Base-by-base conservation (phyloP, 2,113 vertebrate genomes). In the Poicephalus gulielmi region DNA sequence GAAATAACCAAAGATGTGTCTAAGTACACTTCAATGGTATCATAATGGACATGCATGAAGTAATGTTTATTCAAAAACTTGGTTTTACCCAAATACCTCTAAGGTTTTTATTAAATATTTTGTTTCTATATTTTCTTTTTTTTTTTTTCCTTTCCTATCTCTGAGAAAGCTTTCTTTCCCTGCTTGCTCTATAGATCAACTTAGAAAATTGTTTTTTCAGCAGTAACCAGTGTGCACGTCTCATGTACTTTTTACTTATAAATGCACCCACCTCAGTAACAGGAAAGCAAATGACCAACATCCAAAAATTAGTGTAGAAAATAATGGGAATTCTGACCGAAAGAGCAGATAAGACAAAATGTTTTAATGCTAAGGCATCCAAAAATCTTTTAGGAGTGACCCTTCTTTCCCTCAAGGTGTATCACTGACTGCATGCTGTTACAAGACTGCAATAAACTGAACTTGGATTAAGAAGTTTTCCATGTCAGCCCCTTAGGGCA, bases 391-490 rank as follows among this genome's bases (percentile, higher is more conserved):
- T 74, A 86, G 12, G 70, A 68, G 35, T 67, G 14, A 10, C 13
- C 7, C 18, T 28, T 83, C 62, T 90, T 94, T 90, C 46, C 60
- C 25, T 90, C 63, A 81, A 41, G 84, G 43, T 52, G 15, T 78
- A 83, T 92, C 86, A 66, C 81, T 91, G 96, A 62, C 43, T 97
- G 74, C 30, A 90, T 93, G 92, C 95, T 97, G 44, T 96, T 98
- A 92, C 88, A 96, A 96, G 73, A 96, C 46, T 95, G 82, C 86
- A 97, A 95, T 97, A 97, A 97, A 98, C 96, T 96, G 89, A 95
- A 97, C 88, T 93, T 94, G 66, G 88, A 98, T 97, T 97, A 98
- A 97, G 95, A 98, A 98, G 87, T 98, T 98, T 98, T 98, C 95
- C 97, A 94, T 97, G 95, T 97, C 95, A 96, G 24, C 74, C 97